phyloP scores from a whole-genome alignment of 2,797 vertebrate genomes.

The Neostethus bicornis region DNA sequence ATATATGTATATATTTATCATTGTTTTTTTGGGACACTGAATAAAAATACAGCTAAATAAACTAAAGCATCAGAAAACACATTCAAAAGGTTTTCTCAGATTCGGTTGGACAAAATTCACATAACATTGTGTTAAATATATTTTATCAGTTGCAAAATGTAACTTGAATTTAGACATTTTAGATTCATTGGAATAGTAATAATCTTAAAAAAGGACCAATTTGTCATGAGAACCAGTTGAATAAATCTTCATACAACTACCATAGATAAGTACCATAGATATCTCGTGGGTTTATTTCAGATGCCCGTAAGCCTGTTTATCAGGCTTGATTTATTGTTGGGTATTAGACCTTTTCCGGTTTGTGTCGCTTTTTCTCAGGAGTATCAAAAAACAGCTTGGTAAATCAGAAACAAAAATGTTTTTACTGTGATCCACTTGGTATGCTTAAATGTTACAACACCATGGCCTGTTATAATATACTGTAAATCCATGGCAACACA shows the following conservation, averaged over 20 bases:
- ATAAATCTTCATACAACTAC: too few relatives aligned
- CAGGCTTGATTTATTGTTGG: not conserved
- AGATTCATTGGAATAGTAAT: too few relatives aligned
- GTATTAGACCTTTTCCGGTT: not conserved
- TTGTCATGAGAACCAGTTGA: too few relatives aligned
- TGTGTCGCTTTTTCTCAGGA: not conserved
- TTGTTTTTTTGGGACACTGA: not conserved
- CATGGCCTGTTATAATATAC: too few relatives aligned
- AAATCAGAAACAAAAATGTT: not conserved
- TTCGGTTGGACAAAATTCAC: not conserved
- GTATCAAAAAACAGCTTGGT: not conserved
- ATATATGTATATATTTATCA: too few relatives aligned
- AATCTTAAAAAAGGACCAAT: too few relatives aligned
- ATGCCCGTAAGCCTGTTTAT: not conserved
- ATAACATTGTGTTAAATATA: not conserved
- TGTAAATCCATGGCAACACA: constrained; percentile 1
- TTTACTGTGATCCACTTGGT: not conserved
- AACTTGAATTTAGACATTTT: too few relatives aligned
- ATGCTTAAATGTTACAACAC: not conserved
- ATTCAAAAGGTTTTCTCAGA: not conserved
- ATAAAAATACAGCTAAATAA: not conserved
- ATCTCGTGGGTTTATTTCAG: too few relatives aligned
- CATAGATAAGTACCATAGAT: too few relatives aligned
- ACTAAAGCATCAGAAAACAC: not conserved
- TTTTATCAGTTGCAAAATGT: not conserved